phyloP scores from a whole-genome alignment of 1,140 invertebrate genomes.

The Panulirus ornatus region DNA sequence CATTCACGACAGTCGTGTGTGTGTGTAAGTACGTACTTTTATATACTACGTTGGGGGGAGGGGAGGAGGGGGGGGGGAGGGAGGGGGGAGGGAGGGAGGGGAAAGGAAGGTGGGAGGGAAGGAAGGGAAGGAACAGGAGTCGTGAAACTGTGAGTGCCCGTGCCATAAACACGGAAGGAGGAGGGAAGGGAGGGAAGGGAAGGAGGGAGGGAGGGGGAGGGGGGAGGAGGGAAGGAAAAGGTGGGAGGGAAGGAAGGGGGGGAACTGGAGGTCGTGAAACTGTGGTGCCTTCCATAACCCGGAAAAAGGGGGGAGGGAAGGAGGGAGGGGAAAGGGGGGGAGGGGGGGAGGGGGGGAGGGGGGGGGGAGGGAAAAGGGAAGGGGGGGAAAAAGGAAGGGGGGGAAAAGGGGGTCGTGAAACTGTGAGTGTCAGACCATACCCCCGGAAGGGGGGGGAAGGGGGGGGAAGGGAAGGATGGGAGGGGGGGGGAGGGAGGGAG shows the following conservation, averaged over 20 bases:
- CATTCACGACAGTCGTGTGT: too few species aligned
- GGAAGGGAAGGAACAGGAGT: neutral
- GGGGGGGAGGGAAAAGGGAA: neutral
- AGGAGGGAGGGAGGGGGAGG: neutral
- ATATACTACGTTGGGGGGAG: too few species aligned
- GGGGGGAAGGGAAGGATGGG: too few species aligned
- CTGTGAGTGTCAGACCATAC: neutral
- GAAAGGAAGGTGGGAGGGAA: neutral
- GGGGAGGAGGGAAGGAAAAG: neutral
- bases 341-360: neutral
- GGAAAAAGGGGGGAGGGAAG: neutral
- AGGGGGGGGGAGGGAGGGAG: constrained; percentile 17
- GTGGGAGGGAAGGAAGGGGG: neutral
- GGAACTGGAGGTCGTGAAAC: neutral
- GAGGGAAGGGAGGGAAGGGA: neutral
- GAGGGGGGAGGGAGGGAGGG: too few species aligned
- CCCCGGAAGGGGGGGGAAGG: neutral
- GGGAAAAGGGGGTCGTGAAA: neutral
- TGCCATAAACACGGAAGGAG: neutral
- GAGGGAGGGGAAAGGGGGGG: neutral
- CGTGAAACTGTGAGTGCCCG: too few species aligned
- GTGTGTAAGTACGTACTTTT: too few species aligned
- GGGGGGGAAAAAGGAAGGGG: neutral
- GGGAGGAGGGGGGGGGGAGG: too few species aligned
- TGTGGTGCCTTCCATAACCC: too few species aligned